A percentile compares a stretch with the other conserved stretches of the same genome.
These are phyloP conservation scores for Liodrosophila aerea DNA, from an alignment of 2,888 invertebrate species.

Conservation along the genomic window DNA sequence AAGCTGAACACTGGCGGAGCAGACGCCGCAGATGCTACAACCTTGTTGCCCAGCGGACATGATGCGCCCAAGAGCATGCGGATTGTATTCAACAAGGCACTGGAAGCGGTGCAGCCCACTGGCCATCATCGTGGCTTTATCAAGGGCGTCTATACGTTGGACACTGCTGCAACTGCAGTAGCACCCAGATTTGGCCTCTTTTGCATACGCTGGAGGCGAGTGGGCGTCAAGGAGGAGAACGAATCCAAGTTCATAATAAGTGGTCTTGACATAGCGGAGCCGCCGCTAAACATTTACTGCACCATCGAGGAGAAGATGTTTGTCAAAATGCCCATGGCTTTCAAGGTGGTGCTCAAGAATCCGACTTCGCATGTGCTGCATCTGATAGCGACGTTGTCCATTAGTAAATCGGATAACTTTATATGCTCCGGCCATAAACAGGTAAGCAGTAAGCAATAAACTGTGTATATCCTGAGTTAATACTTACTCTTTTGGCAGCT, in stretches of 20 bases:
- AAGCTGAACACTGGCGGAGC: constrained; percentile 56
- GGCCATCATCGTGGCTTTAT: constrained; percentile 81
- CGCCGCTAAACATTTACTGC: constrained; percentile 82
- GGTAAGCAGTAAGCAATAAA: constrained; percentile 83
- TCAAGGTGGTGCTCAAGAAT: constrained; percentile 81
- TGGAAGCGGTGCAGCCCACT: constrained; percentile 81
- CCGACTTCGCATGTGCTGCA: constrained; percentile 81
- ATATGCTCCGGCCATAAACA: constrained; percentile 98
- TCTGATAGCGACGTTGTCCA: constrained; percentile 79
- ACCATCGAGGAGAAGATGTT: constrained; percentile 82
- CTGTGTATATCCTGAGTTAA: too few relatives aligned
- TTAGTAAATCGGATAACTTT: constrained; percentile 88
- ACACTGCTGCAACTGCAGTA: constrained; percentile 10
- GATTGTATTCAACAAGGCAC: constrained; percentile 78
- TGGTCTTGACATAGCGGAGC: constrained; percentile 80
- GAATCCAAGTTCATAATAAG: constrained; percentile 82
- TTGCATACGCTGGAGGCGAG: constrained; percentile 81
- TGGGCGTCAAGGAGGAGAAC: constrained; percentile 78
- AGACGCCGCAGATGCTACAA: constrained; percentile 25
- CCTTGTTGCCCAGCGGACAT: constrained; percentile 9
- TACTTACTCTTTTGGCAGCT: constrained; percentile 58
- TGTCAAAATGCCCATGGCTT: constrained; percentile 82
- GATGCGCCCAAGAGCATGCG: constrained; percentile 59
- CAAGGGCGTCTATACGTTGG: constrained; percentile 72
- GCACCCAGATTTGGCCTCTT: constrained; percentile 78